Conservation (phyloP, 2,888 invertebrate genomes). For the Caenorhabditis drosophilae region DNA sequence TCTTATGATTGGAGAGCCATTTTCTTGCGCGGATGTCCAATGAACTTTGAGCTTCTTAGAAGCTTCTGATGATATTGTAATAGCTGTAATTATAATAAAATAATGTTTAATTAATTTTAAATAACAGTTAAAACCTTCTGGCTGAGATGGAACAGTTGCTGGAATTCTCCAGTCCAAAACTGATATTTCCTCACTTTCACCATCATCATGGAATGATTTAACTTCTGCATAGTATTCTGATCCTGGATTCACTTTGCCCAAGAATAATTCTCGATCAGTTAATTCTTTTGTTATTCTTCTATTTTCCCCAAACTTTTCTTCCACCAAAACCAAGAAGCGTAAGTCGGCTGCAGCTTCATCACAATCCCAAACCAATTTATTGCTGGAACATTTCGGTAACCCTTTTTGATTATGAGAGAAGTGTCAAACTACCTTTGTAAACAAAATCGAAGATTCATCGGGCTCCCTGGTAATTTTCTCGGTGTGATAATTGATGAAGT, state of each 20-base stretch:
- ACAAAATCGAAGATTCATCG: not conserved
- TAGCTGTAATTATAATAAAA: too few species aligned
- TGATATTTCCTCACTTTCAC: constrained; percentile 11
- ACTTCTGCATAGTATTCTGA: constrained; percentile 15
- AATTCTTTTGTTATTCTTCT: not conserved
- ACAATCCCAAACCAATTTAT: constrained; percentile 13
- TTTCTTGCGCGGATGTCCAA: constrained; percentile 79
- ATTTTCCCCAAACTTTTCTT: not conserved
- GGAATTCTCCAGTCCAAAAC: constrained; percentile 21
- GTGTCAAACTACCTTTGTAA: not conserved
- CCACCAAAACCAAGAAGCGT: constrained; percentile 3
- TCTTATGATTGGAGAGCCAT: constrained; percentile 80
- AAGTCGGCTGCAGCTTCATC: constrained; percentile 7
- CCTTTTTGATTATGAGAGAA: too few species aligned
- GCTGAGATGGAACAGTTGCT: constrained; percentile 50
- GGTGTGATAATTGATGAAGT: constrained; percentile 9
- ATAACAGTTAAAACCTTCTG: constrained; percentile 9
- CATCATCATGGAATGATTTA: constrained; percentile 73
- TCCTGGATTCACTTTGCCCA: not conserved
- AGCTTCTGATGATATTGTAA: constrained; percentile 70
- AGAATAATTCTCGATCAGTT: not conserved
- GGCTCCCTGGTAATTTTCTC: constrained; percentile 5
- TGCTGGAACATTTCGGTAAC: not conserved
- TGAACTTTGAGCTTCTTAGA: constrained; percentile 80
- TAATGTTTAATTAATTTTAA: not conserved